These are phyloP conservation scores for Exephanes ischioxanthus DNA, from an alignment of 2,888 invertebrate species.

Conservation along the genomic window DNA sequence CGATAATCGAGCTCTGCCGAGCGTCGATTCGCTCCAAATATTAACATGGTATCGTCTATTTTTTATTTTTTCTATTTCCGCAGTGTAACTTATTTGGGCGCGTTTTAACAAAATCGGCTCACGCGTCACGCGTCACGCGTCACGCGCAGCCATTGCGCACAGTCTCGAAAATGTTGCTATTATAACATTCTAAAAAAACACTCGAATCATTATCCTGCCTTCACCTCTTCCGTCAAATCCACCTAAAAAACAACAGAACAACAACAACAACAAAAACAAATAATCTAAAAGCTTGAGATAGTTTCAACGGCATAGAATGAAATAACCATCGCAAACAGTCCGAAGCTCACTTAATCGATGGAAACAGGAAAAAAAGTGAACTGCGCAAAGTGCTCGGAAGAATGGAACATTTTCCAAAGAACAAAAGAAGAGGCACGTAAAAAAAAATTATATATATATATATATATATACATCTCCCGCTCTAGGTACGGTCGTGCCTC, in stretches of 20 bases:
- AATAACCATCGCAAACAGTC: background rate
- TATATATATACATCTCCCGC: background rate
- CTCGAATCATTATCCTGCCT: too few relatives aligned
- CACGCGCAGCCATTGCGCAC: too few relatives aligned
- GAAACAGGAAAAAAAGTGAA: background rate
- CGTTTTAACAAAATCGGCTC: too few relatives aligned
- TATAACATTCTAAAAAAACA: too few relatives aligned
- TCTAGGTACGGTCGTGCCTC: background rate
- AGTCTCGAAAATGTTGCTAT: too few relatives aligned
- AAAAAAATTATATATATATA: background rate
- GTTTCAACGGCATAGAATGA: background rate
- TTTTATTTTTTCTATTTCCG: too few relatives aligned
- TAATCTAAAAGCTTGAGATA: background rate
- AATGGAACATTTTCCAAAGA: slow-evolving; percentile 3
- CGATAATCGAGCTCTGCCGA: too few relatives aligned
- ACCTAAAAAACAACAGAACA: background rate
- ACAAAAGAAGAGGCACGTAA: background rate
- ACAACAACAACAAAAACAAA: background rate
- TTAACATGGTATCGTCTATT: too few relatives aligned
- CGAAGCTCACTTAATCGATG: background rate
- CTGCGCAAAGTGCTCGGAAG: background rate
- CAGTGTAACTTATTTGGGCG: too few relatives aligned
- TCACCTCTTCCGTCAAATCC: background rate
- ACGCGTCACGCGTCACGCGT: too few relatives aligned
- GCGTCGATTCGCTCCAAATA: too few relatives aligned